Conservation (phyloP, 2,113 vertebrate genomes). For the Cyanoramphus novaezelandiae region DNA sequence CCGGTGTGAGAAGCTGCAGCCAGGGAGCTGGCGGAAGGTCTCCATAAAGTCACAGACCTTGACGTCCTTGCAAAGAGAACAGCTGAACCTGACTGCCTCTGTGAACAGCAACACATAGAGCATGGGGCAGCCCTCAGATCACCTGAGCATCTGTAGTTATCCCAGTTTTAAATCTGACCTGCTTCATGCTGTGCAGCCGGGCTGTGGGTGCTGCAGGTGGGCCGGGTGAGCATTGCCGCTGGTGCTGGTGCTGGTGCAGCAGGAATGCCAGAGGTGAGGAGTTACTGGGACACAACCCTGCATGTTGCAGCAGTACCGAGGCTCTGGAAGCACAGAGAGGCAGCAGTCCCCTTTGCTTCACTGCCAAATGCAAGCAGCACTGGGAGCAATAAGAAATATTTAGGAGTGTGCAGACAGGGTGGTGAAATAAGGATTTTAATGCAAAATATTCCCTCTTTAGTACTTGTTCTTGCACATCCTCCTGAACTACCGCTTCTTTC, state of each 20-base stretch:
- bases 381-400: background rate
- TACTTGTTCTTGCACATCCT: background rate
- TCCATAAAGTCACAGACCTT: background rate
- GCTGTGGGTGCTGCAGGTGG: background rate
- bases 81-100: background rate
- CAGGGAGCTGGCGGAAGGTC: fast-evolving
- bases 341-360: fast-evolving
- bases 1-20: fast-evolving
- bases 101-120: fast-evolving
- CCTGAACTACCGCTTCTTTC: background rate
- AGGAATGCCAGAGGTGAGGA: background rate
- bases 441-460: background rate
- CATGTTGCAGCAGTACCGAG: fast-evolving
- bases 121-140: background rate
- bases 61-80: background rate
- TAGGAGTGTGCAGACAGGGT: background rate
- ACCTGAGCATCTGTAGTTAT: background rate
- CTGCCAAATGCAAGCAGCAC: background rate
- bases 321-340: background rate
- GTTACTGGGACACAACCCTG: fast-evolving
- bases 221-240: background rate
- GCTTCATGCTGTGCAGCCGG: fast-evolving
- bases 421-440: background rate
- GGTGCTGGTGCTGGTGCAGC: background rate
- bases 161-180: fast-evolving